These are phyloP conservation scores for Aelia acuminata DNA, from an alignment of 2,888 invertebrate species.

Conservation along the genomic window DNA sequence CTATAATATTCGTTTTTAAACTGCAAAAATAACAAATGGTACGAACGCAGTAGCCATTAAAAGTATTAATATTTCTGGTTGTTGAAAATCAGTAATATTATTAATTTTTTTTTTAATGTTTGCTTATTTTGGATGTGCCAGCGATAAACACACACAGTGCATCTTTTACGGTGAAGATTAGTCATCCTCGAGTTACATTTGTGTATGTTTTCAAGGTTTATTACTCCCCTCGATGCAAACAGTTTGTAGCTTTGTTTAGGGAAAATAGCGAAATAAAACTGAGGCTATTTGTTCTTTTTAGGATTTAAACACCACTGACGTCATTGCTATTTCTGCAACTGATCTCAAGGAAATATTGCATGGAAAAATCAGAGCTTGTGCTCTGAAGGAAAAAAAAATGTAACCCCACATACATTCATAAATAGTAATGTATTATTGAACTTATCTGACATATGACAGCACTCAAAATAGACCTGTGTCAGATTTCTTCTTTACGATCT, in stretches of 20 bases:
- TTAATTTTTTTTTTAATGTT: too few relatives aligned
- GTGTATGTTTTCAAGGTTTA: not conserved
- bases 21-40: too few relatives aligned
- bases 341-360: slow-evolving; percentile 9
- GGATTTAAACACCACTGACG: not conserved
- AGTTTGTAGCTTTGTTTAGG: slow-evolving; percentile 10
- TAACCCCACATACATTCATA: not conserved
- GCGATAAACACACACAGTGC: not conserved
- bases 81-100: too few relatives aligned
- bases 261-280: slow-evolving; percentile 4
- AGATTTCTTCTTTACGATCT: not conserved
- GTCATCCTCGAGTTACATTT: not conserved
- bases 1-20: too few relatives aligned
- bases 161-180: not conserved
- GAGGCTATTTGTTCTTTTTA: not conserved
- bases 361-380: not conserved
- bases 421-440: not conserved
- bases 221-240: not conserved
- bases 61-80: too few relatives aligned
- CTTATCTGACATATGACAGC: not conserved
- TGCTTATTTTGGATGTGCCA: too few relatives aligned
- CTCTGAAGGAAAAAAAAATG: not conserved
- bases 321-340: slow-evolving; percentile 12
- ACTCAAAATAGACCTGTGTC: not conserved
- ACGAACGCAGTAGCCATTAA: too few relatives aligned